Conservation (phyloP, 2,888 invertebrate genomes). For the Platerodrilus igneus region DNA sequence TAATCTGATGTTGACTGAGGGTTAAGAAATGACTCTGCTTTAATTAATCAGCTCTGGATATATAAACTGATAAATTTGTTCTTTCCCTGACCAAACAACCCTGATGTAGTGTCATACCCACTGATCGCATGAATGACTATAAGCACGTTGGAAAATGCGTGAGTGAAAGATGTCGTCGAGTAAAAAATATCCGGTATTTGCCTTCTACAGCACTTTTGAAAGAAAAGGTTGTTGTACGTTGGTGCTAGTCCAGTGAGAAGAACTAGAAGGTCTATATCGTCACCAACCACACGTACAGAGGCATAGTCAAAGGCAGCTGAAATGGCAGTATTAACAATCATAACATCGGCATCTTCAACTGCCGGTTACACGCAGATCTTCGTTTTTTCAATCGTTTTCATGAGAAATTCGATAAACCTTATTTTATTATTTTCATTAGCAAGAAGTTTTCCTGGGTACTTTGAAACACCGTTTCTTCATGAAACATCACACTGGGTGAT, state of each 20-base stretch:
- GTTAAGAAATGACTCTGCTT: neutral
- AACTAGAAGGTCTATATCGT: constrained; percentile 26
- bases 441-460: neutral
- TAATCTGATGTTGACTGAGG: neutral
- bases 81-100: neutral
- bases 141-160: neutral
- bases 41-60: too few species aligned
- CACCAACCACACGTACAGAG: constrained; percentile 19
- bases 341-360: constrained; percentile 22
- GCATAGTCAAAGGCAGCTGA: constrained; percentile 14
- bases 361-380: constrained; percentile 21
- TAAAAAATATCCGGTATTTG: neutral
- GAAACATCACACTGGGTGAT: neutral
- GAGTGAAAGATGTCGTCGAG: neutral
- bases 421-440: neutral
- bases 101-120: neutral
- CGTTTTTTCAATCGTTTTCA: constrained; percentile 13
- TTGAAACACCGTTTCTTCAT: neutral
- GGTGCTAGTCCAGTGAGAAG: constrained; percentile 3
- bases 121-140: constrained; percentile 3
- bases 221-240: constrained; percentile 1
- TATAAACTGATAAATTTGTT: too few species aligned
- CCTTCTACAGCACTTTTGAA: neutral
- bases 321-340: constrained; percentile 23
- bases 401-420: constrained; percentile 11